Base-by-base conservation (phyloP, 2,888 invertebrate species). In the Brachypalpus laphriformis region DNA sequence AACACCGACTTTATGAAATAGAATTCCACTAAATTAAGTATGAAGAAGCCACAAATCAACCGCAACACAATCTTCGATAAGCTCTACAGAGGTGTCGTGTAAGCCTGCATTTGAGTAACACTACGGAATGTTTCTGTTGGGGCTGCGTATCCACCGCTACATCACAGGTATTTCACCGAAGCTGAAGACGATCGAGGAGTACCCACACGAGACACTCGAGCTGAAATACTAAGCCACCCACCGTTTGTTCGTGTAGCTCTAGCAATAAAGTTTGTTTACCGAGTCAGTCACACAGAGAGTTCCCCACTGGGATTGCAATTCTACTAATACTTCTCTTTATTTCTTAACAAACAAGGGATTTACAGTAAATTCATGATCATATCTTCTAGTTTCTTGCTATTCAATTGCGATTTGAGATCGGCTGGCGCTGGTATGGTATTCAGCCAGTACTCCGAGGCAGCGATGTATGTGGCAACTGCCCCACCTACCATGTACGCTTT, bases 371-470 rank as follows among this genome's bases (percentile, higher is more conserved):
- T 91, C 91, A 91, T 91, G 70, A 92, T 89, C 87, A 92, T 88
- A 82, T 92, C 91, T 87, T 92, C 92, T 76, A 92, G 88, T 87
- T 92, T 90, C 83, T 91, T 91, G 7, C 90, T 91, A 75, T 92
- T 90, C 54, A 92, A 86, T 82, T 90, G 89, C 20, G 92, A 91
- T 82, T 90, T 90, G 61, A 87, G 87, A 18, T 87, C 89, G 54
- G 88, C 89, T 71, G 88, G 87, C 34, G 89, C 88, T 11, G 90
- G 88, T 63, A 91, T 87, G 11, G 90, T 87, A 77, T 89, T 90
- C 2, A 92, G 92, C 90, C 96, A 95, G 90, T 97, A 98, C 91
- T 98, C 98, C 0, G 98, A 97, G 6, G 96, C 94, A 0, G 96
- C 93, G 88, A 98, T 97, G 90, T 98, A 98, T 31, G 96, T 90